A percentile compares a stretch with the other conserved stretches of the same genome.
phyloP scores from a whole-genome alignment of 2,888 invertebrate genomes.

The Eremobia ochroleuca region DNA sequence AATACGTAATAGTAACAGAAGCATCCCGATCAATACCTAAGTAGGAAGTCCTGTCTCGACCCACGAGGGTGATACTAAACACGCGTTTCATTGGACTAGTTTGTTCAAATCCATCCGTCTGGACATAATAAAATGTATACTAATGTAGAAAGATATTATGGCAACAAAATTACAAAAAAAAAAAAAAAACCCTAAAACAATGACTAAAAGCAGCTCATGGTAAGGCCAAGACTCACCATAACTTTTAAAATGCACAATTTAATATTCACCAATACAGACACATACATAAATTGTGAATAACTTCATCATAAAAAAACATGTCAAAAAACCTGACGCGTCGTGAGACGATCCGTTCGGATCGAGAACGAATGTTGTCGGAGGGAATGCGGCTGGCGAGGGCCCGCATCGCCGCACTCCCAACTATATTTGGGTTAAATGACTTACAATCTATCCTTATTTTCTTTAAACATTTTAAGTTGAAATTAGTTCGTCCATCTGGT shows the following conservation, averaged over 20 bases:
- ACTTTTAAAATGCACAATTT: constrained; percentile 91
- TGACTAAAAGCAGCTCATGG: constrained; percentile 90
- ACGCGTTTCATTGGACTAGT: constrained; percentile 89
- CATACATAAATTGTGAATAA: constrained; percentile 91
- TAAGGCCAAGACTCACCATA: constrained; percentile 86
- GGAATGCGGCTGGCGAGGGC: constrained; percentile 58
- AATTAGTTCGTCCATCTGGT: constrained; percentile 89
- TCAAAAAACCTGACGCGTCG: constrained; percentile 87
- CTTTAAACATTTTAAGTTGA: constrained; percentile 90
- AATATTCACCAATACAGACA: constrained; percentile 91
- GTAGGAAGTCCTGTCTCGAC: constrained; percentile 76
- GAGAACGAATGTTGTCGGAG: constrained; percentile 74
- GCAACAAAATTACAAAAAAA: constrained; percentile 90
- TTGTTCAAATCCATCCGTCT: constrained; percentile 90
- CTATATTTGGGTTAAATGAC: constrained; percentile 90
- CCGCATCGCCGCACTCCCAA: constrained; percentile 67
- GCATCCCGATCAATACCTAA: constrained; percentile 75
- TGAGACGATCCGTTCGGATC: constrained; percentile 78
- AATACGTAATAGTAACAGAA: constrained; percentile 82
- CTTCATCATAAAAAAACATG: constrained; percentile 90
- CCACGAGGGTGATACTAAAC: constrained; percentile 77
- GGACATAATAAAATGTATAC: constrained; percentile 89
- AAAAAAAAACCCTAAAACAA: constrained; percentile 89
- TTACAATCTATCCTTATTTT: constrained; percentile 90
- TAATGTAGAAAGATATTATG: constrained; percentile 91